Conservation (phyloP, 2,797 vertebrate genomes). For the Dryobates pubescens region DNA sequence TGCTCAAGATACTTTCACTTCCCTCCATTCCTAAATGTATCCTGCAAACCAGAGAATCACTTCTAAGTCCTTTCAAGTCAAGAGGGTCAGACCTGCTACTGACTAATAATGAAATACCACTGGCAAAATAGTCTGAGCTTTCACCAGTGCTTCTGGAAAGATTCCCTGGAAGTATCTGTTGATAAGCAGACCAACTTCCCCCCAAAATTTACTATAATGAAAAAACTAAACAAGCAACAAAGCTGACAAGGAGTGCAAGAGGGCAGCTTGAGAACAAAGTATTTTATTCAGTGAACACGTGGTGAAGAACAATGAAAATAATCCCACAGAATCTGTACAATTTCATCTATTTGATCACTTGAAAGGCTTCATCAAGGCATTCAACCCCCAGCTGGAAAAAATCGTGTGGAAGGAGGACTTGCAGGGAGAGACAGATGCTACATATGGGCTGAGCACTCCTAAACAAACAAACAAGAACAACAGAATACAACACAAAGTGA, state of each 20-base stretch:
- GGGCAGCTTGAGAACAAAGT: conserved; percentile 49
- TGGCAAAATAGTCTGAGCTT: background rate
- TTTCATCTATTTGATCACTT: conserved; percentile 72
- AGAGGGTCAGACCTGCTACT: background rate
- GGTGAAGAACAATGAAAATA: conserved; percentile 74
- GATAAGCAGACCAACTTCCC: background rate
- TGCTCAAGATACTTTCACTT: background rate
- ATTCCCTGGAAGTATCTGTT: background rate
- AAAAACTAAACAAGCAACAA: conserved; percentile 45
- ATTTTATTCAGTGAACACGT: conserved; percentile 69
- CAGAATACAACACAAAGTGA: conserved; percentile 55
- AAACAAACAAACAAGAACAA: conserved; percentile 71
- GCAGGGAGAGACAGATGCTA: conserved; percentile 74
- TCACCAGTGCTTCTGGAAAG: background rate
- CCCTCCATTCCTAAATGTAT: background rate
- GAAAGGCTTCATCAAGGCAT: conserved; percentile 74
- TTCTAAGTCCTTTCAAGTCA: background rate
- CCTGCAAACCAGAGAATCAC: background rate
- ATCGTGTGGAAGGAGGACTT: conserved; percentile 14
- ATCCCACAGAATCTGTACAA: conserved; percentile 65
- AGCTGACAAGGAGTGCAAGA: background rate
- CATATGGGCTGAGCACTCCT: conserved; percentile 65
- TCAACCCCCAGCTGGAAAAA: conserved; percentile 64
- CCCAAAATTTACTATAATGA: background rate
- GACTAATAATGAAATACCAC: background rate